Evolutionary conservation across 2,797 vertebrate species (phyloP), one percentile per base, ranked within the genome.

Genomic region (Cossypha heuglini): DNA sequence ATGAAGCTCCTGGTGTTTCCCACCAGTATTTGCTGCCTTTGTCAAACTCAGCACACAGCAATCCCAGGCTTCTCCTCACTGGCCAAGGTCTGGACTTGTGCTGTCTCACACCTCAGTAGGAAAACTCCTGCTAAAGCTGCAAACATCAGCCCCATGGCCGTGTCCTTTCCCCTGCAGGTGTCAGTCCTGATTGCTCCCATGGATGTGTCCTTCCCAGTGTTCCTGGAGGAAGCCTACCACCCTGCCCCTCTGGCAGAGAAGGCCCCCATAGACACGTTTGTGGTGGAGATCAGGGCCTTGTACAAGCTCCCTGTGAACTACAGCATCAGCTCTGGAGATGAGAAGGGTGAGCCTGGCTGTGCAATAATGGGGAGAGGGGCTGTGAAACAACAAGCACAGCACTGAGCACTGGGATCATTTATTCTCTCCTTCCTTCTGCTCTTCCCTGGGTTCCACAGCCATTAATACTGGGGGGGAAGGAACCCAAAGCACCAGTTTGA

Each of bases 181-280:
- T 93, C 88, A 20, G 15, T 97, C 26, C 8, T 26, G 2, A 16
- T 97, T 35, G 86, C 61, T 57, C 90, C 97, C 33, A 6, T 7
- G 63, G 72, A 51, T 16, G 7, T 38, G 45, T 67, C 79, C 5
- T 25, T 80, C 16, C 97, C 96, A 0, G 74, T 97, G 55, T 97
- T 97, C 94, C 78, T 90, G 20, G 90, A 94, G 31, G 74, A 37
- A 22, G 24, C 6, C 38, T 97, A 97, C 52, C 62, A 51, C 6
- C 96, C 96, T 28, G 54, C 88, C 25, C 88, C 96, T 26, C 74
- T 97, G 73, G 73, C 92, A 11, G 95, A 92, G 89, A 94, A 88
- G 55, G 26, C 82, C 0, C 58, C 25, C 7, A 45, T 86, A 29
- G 71, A 90, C 3, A 89, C 92, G 0, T 81, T 94, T 35, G 87